A percentile compares a stretch with the other conserved stretches of the same genome.
Conservation (phyloP, 92 coral and sea anemone species). For the Parazoanthus swiftii region DNA sequence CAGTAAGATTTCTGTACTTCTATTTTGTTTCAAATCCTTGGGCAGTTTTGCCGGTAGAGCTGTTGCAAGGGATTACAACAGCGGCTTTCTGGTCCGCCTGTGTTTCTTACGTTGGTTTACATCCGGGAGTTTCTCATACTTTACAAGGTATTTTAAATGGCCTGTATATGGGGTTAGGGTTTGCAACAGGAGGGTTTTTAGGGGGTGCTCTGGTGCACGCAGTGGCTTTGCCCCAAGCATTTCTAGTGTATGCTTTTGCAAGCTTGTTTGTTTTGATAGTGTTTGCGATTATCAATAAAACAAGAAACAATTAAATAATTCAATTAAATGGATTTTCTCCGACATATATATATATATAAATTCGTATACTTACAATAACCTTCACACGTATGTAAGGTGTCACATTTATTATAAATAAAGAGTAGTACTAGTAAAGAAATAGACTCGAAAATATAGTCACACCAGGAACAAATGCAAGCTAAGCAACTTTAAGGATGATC, state of each 20-base stretch:
- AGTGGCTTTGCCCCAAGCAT: constrained; percentile 77
- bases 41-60: constrained; percentile 93
- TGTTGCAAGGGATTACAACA: constrained; percentile 93
- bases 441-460: no score
- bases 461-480: no score
- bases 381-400: no score
- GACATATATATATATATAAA: no score
- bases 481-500: no score
- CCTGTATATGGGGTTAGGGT: constrained; percentile 95
- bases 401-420: no score
- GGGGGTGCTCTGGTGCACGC: constrained; percentile 90
- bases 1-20: constrained; percentile 77
- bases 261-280: constrained; percentile 62
- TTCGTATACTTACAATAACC: not conserved
- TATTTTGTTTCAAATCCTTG: constrained; percentile 83
- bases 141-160: constrained; percentile 91
- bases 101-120: constrained; percentile 91
- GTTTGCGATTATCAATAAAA: constrained; percentile 59
- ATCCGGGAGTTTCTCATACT: constrained; percentile 85
- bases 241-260: constrained; percentile 67
- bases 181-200: constrained; percentile 86
- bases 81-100: constrained; percentile 99
- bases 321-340: not conserved
- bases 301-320: constrained; percentile 33
- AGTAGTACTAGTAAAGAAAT: no score